Percentiles rank a stretch among this genome's conserved stretches.
Conservation (phyloP, 2,113 vertebrate species). For the Eublepharis macularius region DNA sequence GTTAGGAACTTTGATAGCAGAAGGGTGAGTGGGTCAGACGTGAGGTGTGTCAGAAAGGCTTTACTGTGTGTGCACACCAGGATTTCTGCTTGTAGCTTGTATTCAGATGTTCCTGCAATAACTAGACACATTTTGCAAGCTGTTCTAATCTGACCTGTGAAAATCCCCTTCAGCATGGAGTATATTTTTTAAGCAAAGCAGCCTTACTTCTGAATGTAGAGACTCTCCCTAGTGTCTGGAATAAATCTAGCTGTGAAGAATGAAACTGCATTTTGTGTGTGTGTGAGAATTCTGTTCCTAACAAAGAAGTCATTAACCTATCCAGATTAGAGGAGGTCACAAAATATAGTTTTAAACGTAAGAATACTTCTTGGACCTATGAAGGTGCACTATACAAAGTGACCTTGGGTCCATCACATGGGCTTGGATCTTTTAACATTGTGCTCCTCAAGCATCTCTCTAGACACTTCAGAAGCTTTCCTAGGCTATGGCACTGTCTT, state of each 20-base stretch:
- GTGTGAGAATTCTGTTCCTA: not conserved
- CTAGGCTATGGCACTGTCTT: no score
- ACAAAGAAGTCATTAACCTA: not conserved
- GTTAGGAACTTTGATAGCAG: not conserved
- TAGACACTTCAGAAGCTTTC: no score
- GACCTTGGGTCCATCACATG: no score
- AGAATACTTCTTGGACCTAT: no score
- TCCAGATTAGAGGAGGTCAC: not conserved
- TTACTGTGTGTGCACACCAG: not conserved
- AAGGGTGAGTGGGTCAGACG: not conserved
- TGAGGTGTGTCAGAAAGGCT: slow-evolving; percentile 1
- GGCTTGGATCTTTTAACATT: no score
- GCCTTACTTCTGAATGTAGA: not conserved
- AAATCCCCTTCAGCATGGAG: not conserved
- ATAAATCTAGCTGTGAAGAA: not conserved
- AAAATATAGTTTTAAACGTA: no score
- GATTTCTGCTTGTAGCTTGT: slow-evolving; percentile 19
- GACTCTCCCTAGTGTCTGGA: not conserved
- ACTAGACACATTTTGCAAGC: not conserved
- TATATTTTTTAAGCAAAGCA: not conserved
- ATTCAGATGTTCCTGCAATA: not conserved
- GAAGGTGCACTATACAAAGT: no score
- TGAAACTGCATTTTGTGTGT: not conserved
- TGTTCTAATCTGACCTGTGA: not conserved
- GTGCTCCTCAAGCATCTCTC: no score